Evolutionary conservation across 37 sponge, comb jelly and placozoan species (phyloP).

Genomic region (Eunapius fragilis): DNA sequence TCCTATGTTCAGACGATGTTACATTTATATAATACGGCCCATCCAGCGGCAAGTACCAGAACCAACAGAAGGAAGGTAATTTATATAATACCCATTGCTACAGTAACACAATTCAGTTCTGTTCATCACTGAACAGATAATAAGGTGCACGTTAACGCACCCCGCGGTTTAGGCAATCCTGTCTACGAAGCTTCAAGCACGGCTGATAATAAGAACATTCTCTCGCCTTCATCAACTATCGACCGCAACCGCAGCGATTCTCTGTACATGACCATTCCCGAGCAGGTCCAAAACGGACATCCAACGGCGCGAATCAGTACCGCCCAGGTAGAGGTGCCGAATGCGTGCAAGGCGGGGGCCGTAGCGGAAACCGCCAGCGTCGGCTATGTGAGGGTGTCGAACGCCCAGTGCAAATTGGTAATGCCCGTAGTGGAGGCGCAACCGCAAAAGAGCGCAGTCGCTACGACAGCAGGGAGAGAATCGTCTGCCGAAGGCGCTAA

Average conservation of each 20-base stretch:
- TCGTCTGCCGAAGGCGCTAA: not conserved
- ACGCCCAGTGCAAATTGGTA: not conserved
- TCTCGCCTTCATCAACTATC: not conserved
- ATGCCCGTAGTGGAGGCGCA: not conserved
- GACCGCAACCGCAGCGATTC: not conserved
- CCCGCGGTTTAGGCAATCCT: not conserved
- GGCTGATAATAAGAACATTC: not conserved
- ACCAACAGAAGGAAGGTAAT: not conserved
- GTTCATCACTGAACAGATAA: too few relatives aligned
- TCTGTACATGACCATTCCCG: not conserved
- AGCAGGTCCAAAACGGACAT: not conserved
- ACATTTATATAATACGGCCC: not conserved
- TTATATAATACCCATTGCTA: not conserved
- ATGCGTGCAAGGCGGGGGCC: not conserved
- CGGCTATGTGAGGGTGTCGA: not conserved
- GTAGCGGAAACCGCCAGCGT: not conserved
- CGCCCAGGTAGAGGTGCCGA: not conserved
- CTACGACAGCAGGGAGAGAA: not conserved
- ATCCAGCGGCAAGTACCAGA: not conserved
- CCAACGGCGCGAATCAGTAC: not conserved
- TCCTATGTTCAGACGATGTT: too few relatives aligned
- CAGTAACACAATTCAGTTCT: too few relatives aligned
- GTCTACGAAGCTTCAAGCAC: not conserved
- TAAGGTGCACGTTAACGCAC: not conserved
- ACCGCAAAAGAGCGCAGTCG: not conserved